These are phyloP conservation scores for Apodemia zela DNA, from an alignment of 2,888 invertebrate species.

Conservation along the genomic window DNA sequence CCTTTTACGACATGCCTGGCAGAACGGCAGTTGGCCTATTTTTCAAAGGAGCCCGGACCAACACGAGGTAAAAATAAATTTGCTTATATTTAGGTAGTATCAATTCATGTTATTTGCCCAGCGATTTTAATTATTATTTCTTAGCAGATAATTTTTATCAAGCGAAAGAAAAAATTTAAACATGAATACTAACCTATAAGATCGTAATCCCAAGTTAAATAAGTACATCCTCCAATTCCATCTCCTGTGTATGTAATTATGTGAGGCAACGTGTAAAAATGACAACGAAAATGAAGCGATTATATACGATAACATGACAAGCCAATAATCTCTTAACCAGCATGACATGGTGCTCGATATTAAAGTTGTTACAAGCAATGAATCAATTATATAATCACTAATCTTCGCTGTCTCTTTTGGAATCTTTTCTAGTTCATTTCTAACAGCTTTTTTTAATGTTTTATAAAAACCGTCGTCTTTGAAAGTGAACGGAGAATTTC, in stretches of 20 bases:
- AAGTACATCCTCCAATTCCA: slow-evolving; percentile 90
- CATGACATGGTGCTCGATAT: slow-evolving; percentile 49
- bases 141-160: too few relatives aligned
- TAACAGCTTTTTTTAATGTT: slow-evolving; percentile 82
- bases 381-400: slow-evolving; percentile 54
- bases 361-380: slow-evolving; percentile 54
- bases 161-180: not conserved
- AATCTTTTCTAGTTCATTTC: slow-evolving; percentile 78
- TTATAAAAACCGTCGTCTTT: slow-evolving; percentile 87
- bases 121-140: too few relatives aligned
- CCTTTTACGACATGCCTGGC: too few relatives aligned
- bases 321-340: slow-evolving; percentile 47
- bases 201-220: slow-evolving; percentile 85
- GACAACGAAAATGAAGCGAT: slow-evolving; percentile 73
- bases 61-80: too few relatives aligned
- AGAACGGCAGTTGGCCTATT: too few relatives aligned
- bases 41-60: too few relatives aligned
- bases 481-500: slow-evolving; percentile 88
- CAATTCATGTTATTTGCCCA: too few relatives aligned
- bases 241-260: slow-evolving; percentile 89
- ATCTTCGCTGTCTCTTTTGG: slow-evolving; percentile 42
- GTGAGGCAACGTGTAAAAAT: slow-evolving; percentile 82
- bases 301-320: slow-evolving; percentile 44
- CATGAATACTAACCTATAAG: slow-evolving; percentile 72
- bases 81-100: too few relatives aligned